Base-by-base conservation (phyloP, 2,113 vertebrate species). In the Eulemur rufifrons region DNA sequence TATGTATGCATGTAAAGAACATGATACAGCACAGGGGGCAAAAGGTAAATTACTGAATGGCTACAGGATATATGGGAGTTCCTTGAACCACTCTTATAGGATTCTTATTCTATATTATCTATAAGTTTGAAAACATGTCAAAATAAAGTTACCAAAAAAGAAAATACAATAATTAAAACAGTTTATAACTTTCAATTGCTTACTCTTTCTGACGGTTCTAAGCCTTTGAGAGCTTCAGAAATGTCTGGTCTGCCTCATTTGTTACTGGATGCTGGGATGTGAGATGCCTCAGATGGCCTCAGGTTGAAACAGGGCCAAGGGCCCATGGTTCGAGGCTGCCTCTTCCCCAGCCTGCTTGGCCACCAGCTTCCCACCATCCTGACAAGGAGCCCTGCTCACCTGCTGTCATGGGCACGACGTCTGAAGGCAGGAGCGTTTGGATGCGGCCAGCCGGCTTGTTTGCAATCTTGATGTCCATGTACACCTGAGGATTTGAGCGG, bases 391-490 rank as follows among this genome's bases (percentile, higher is more conserved):
- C 59, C 87, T 34, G 52, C 98, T 97, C 94, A 99, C 99, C 99
- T 69, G 98, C 99, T 0, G 99, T 99, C 99, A 99, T 99, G 87
- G 99, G 99, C 96, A 99, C 99, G 3, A 99, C 98, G 2, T 99
- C 99, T 0, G 99, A 99, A 92, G 99, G 98, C 80, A 99, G 98
- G 0, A 99, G 98, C 97, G 99, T 99, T 52, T 99, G 99, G 94
- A 99, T 98, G 86, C 99, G 98, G 77, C 99, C 99, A 0, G 99
- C 99, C 0, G 99, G 99, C 42, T 99, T 99, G 98, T 99, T 99
- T 23, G 99, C 99, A 0, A 99, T 99, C 98, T 99, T 99, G 98
- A 99, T 99, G 90, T 99, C 99, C 99, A 99, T 99, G 98, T 99
- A 99, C 27, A 99, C 99, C 96, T 99, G 99, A 21, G 99, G 99